Base-by-base conservation (phyloP, 2,888 invertebrate species). In the Lymantria dispar region DNA sequence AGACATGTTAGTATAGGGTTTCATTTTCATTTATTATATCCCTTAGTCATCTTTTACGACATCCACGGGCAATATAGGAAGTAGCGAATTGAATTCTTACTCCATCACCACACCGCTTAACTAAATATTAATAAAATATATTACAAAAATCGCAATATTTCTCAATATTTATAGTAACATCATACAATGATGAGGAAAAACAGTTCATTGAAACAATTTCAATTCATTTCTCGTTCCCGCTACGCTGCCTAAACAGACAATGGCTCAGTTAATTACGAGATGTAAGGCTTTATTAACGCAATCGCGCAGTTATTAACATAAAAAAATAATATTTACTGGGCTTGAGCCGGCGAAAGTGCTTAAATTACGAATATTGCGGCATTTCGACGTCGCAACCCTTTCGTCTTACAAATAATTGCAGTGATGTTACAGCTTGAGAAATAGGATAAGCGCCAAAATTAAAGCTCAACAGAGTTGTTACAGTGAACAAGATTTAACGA, bases 281-380 rank as follows among this genome's bases (percentile, higher is more conserved):
- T 87, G 87, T 88, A 87, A 86, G 86, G 85, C 87, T 90, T 90
- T 89, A 91, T 90, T 88, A 90, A 87, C 88, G 85, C 88, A 87
- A 89, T 89, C 85, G 84, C 83, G 78, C 70, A 79, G 84, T 85
- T 79, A 90, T 90, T 90, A 90, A 89, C 90, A 91, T 90, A 90
- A 91, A 91, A 91, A 91, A 91, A 90, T 89, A 89, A 89, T 91
- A 89, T 90, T 89, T 89, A 88, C 88, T 73, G 78, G 76, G 73
- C 80, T 75, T 78, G 58, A 74, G 78, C 74, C 70, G 75, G 72
- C 60, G 71, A 74, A 79, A 75, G 83, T 81, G 82, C 87, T 87
- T 89, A 88, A 90, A 89, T 90, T 84, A 88, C 78, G 87, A 88
- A 90, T 87, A 89, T 85, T 87, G 84, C 83, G 77, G 85, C 82